Evolutionary conservation across 2,888 invertebrate genomes (phyloP), one percentile per base, ranked within the genome.

Genomic region (Sisyra nigra): DNA sequence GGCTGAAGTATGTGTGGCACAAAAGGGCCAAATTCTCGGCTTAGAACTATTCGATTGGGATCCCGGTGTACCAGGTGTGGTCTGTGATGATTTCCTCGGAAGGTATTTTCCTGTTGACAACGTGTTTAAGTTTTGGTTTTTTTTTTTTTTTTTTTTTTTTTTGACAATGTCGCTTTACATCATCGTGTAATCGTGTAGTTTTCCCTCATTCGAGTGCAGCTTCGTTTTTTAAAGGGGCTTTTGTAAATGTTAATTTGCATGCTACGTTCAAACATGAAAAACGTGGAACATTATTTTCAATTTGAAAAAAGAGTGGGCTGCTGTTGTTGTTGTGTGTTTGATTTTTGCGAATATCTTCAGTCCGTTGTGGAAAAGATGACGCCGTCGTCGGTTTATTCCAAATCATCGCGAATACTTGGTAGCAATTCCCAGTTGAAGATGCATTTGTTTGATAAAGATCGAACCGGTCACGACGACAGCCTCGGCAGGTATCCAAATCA

Each of bases 371-470:
- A 24, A 24, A 24, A 24, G 24, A 24, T 24, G 24, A 7, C 24
- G 24, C 3, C 7, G 24, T 24, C 24, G 24, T 5, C 24, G 7
- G 7, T 31, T 10, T 31, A 14, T 34, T 5, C 15, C 34, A 34
- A 34, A 34, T 11, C 15, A n/a, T 34, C 13, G 9, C 11, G 2
- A n/a, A 11, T 3, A 11, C 7, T 14, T n/a, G 34, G 34, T 14
- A 34, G 11, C 13, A 14, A 34, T 2, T 14, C 34, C 8, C 34
- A 34, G 34, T 34, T 34, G n/a, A 8, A 13, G 49, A 71, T 85
- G 59, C 70, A 68, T 60, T 76, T 92, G 55, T 87, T 73, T 75
- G 92, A 94, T 76, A 86, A 89, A 77, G 93, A 94, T 72, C 80
- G 82, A 58, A 80, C 86, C 54, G 84, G 81, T 60, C 77, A 80